Percentiles rank a stretch among this genome's conserved stretches.
phyloP scores from a whole-genome alignment of 2,113 vertebrate species.

The Ondatra zibethicus region DNA sequence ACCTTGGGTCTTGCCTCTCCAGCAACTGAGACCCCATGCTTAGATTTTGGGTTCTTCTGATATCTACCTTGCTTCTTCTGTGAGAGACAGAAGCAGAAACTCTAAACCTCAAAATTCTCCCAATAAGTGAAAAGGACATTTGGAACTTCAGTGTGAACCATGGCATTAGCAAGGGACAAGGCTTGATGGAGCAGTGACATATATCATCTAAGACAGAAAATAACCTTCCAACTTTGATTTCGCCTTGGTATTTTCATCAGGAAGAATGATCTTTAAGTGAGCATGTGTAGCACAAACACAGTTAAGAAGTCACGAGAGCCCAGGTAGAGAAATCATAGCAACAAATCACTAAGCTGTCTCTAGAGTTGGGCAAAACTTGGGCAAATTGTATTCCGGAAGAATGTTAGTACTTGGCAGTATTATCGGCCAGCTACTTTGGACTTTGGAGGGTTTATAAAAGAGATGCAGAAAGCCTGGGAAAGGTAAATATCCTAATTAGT shows the following conservation, averaged over 20 bases:
- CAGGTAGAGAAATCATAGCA: neutral
- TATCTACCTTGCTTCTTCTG: neutral
- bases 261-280: constrained; percentile 5
- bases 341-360: neutral
- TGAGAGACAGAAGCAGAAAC: neutral
- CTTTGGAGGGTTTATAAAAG: neutral
- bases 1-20: neutral
- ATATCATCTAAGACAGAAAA: neutral
- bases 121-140: neutral
- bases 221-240: neutral
- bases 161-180: neutral
- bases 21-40: neutral
- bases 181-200: neutral
- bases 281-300: neutral
- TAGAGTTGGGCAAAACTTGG: neutral
- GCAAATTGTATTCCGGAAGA: neutral
- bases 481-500: neutral
- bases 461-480: neutral
- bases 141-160: neutral
- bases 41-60: neutral
- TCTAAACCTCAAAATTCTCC: neutral
- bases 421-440: neutral
- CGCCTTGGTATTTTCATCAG: neutral
- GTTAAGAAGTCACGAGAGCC: constrained; percentile 20
- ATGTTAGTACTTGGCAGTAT: neutral